phyloP scores from a whole-genome alignment of 2,797 vertebrate genomes.

The Lindbergichthys nudifrons region DNA sequence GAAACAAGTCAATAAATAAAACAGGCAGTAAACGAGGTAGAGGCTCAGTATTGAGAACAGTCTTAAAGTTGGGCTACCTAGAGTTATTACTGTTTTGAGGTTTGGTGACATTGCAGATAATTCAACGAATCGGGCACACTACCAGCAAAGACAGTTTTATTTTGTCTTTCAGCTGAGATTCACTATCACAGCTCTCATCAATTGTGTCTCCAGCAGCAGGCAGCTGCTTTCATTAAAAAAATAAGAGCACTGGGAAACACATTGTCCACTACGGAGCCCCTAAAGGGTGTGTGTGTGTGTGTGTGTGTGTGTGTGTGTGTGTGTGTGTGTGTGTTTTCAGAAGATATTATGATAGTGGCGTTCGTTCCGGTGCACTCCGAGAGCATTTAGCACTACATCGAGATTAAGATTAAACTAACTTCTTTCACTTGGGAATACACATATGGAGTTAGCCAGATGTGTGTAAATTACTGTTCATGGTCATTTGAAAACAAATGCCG shows the following conservation, averaged over 20 bases:
- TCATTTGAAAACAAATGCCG: no score
- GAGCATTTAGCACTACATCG: no score
- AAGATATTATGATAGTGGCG: no score
- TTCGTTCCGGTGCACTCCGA: no score
- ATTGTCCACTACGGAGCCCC: background rate
- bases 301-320: no score
- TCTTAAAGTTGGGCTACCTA: background rate
- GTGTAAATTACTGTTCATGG: no score
- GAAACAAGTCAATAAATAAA: constrained; percentile 15
- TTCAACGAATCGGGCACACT: background rate
- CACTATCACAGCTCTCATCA: background rate
- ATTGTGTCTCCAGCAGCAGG: background rate
- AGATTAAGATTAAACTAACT: no score
- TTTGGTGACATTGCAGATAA: constrained; percentile 10
- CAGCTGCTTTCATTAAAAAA: background rate
- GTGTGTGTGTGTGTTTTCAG: no score
- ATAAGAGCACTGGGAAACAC: constrained; percentile 6
- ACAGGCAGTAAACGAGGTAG: constrained; percentile 2
- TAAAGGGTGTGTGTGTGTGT: no score
- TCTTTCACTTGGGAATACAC: no score
- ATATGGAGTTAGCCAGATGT: no score
- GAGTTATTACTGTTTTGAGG: background rate
- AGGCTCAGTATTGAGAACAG: background rate
- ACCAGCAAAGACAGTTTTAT: background rate
- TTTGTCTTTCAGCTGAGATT: constrained; percentile 2